These are phyloP conservation scores for Hemichromis elongatus DNA, from an alignment of 2,113 vertebrate species.

Conservation along the genomic window DNA sequence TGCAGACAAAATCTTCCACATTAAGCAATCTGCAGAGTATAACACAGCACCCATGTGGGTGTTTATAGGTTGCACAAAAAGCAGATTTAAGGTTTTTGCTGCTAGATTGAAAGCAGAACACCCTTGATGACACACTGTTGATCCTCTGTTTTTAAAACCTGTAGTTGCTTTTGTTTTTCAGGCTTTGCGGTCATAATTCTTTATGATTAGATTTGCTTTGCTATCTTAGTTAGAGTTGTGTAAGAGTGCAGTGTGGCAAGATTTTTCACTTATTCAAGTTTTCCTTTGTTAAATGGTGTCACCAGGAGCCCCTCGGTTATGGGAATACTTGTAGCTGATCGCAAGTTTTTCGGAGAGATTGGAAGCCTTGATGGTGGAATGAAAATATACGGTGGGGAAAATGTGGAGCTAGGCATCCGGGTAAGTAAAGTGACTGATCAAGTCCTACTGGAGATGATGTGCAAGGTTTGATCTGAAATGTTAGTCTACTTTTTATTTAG, in stretches of 20 bases:
- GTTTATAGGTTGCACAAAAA: background rate
- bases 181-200: background rate
- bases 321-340: slow-evolving; percentile 89
- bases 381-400: slow-evolving; percentile 93
- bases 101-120: background rate
- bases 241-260: background rate
- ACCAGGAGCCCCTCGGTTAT: slow-evolving; percentile 88
- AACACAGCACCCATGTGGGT: background rate
- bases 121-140: background rate
- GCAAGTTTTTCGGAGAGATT: slow-evolving; percentile 89
- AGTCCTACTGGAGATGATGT: background rate
- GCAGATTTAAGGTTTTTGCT: background rate
- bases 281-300: background rate
- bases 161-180: background rate
- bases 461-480: background rate
- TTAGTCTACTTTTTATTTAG: background rate
- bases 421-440: slow-evolving; percentile 65
- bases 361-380: slow-evolving; percentile 90
- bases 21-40: background rate
- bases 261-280: background rate
- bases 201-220: background rate
- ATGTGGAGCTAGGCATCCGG: slow-evolving; percentile 90
- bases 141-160: background rate
- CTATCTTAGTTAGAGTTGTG: background rate
- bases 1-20: background rate